Evolutionary conservation across 2,113 vertebrate species (phyloP), one percentile per base, ranked within the genome.

Genomic region (Electrona antarctica): DNA sequence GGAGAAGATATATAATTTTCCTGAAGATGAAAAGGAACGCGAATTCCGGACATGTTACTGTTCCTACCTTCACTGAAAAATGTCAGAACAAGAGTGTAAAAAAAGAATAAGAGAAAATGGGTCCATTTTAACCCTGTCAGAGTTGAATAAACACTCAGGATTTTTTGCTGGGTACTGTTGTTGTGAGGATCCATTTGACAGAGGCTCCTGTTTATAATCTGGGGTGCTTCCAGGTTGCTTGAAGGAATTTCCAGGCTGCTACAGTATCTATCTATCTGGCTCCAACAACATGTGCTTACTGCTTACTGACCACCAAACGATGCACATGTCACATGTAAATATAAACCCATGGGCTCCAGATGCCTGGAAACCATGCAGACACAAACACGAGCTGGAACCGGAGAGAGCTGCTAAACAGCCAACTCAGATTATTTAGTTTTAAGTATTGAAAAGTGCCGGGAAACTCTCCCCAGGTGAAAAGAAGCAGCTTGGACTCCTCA

Each of bases 1-100:
- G 70, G 59, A 62, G 45, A 50, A 66, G 70, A 87, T 80, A 64
- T 84, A 65, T 85, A 79, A 86, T 88, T 87, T 90, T 75, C 70
- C 50, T 64, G 13, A 67, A 56, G 70, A 86, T 85, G 69, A 90
- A 83, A 88, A 69, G 64, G 51, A 72, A 64, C 70, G 77, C 71
- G 76, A 69, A 89, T 87, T 89, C 83, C 84, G 77, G 48, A 76
- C 72, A 67, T 74, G 46, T 74, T 63, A 67, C 54, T 64, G 58
- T 69, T 78, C 46, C 73, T 74, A 76, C 57, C 60, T 41, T 41
- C 33, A 15, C 60, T 41, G 33, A 41, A 41, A 41, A 41, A 41
- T 41, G 33, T 41, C 33, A 41, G 33, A 41, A 21, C 21, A 21
- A 41, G 33, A 41, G 33, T 41, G 33, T 41, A 1, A 41, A 1